Conservation (phyloP, 2,113 vertebrate genomes). For the Aegithalos caudatus region DNA sequence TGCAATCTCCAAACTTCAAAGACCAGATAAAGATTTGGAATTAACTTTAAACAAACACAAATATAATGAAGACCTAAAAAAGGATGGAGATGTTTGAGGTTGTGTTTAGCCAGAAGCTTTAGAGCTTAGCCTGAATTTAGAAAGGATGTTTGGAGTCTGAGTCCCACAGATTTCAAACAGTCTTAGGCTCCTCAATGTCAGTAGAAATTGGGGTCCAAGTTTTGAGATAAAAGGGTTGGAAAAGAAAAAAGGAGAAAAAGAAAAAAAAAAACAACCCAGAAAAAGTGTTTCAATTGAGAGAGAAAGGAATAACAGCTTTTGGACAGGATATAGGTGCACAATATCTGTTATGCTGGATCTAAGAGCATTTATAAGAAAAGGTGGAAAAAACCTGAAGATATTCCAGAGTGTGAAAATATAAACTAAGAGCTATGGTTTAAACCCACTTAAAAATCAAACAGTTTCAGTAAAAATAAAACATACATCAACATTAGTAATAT, state of each 20-base stretch:
- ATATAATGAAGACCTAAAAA: not conserved
- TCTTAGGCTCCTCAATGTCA: not conserved
- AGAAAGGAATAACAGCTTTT: not conserved
- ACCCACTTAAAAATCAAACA: not conserved
- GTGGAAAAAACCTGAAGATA: not conserved
- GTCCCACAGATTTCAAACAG: not conserved
- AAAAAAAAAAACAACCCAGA: not conserved
- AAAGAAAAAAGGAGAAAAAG: not conserved
- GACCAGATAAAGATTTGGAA: not conserved
- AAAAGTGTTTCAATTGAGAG: not conserved
- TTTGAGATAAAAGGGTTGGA: not conserved
- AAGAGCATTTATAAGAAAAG: not conserved
- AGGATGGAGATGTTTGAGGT: not conserved
- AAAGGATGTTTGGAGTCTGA: not conserved
- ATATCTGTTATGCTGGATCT: not conserved
- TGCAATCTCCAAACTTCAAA: not conserved
- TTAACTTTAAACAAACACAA: not conserved
- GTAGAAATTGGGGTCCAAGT: not conserved
- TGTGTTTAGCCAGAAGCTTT: not conserved
- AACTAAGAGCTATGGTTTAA: not conserved
- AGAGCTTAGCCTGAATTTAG: not conserved
- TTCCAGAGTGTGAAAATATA: not conserved
- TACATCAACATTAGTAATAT: not conserved
- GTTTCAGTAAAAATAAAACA: slow-evolving; percentile 42
- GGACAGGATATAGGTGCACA: not conserved